Evolutionary conservation across 30 jellyfish, hydroid and myxozoan species (phyloP), one percentile per base, ranked within the genome.

Genomic region (Hydractinia echinata): DNA sequence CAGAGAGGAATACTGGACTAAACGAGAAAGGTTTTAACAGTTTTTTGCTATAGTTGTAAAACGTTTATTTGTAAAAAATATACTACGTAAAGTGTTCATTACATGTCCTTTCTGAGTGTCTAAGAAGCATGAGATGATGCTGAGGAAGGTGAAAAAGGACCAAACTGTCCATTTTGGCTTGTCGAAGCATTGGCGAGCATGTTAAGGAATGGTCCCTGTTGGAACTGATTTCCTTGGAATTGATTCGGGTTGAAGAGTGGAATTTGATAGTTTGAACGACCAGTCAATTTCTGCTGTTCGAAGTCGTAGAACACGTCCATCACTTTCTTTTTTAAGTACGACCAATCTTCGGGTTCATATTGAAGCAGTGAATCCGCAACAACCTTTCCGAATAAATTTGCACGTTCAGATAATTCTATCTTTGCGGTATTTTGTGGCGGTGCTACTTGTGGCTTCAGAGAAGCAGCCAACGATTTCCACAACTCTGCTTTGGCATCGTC

Each of bases 141-240:
- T n/a, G n/a, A n/a, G n/a, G n/a, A n/a, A n/a, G n/a, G n/a, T n/a
- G n/a, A n/a, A n/a, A n/a, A n/a, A n/a, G n/a, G n/a, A n/a, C n/a
- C n/a, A n/a, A n/a, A n/a, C n/a, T n/a, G n/a, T n/a, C n/a, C n/a
- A 71, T 71, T 71, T 71, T 71, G 81, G 81, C 82, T 78, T 78
- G 86, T 52, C 39, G 61, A 55, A 78, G 86, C 86, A 78, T 78
- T 78, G 84, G 52, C 60, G 54, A 78, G 62, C 80, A 78, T 78
- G 54, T 78, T 78, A 9, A 78, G 6, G 81, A 55, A 78, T 5
- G 86, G 86, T 61, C 86, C 86, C 16, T 53, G 61, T 78, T 55
- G 81, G 58, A 78, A 78, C 84, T 78, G 86, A 78, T 78, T 78
- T 81, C 61, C 81, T 71, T 71, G 81, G 8, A 71, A n/a, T 71